Conservation (phyloP, 2,113 vertebrate species). For the Macheiramphus alcinus region DNA sequence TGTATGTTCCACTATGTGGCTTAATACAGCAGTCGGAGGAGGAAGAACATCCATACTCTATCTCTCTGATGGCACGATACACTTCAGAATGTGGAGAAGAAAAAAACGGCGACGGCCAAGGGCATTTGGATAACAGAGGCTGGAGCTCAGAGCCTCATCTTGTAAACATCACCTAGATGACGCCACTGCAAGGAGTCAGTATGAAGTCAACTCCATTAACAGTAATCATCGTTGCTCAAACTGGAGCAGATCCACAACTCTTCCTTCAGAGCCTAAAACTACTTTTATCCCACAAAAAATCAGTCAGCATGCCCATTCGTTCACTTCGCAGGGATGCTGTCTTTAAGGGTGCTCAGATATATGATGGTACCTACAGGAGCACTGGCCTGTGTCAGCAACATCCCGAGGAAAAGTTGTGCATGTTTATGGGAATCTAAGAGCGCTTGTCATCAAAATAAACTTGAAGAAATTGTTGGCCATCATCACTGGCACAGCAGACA, state of each 20-base stretch:
- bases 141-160: background rate
- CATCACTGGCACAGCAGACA: background rate
- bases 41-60: background rate
- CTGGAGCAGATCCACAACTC: background rate
- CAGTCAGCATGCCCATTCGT: fast-evolving
- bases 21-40: background rate
- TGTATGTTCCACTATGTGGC: fast-evolving
- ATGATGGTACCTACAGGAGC: background rate
- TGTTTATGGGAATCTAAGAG: background rate
- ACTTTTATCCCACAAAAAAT: background rate
- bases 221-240: background rate
- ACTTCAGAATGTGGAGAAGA: background rate
- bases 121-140: background rate
- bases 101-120: fast-evolving
- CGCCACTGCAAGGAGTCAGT: background rate
- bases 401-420: background rate
- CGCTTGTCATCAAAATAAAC: background rate
- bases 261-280: background rate
- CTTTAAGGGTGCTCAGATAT: background rate
- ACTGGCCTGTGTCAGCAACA: background rate
- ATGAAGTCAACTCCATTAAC: background rate
- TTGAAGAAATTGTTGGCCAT: background rate
- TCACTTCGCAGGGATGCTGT: background rate
- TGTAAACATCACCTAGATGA: background rate
- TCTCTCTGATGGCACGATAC: background rate